These are phyloP conservation scores for Lagria hirta DNA, from an alignment of 2,888 invertebrate species.

Conservation along the genomic window DNA sequence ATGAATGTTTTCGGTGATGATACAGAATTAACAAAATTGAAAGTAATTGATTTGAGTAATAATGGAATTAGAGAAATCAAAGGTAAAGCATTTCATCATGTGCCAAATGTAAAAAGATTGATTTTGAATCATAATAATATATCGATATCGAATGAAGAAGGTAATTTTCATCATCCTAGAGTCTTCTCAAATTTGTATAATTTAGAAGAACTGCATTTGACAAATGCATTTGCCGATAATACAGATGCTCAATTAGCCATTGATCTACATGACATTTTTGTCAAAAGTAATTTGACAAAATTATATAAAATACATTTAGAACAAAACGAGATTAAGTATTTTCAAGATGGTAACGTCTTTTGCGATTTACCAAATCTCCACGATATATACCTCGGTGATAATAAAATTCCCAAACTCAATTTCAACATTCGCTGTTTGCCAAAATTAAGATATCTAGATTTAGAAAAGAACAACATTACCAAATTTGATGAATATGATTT, in stretches of 20 bases:
- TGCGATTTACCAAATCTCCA: constrained; percentile 68
- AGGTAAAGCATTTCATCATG: constrained; percentile 75
- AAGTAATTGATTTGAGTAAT: constrained; percentile 72
- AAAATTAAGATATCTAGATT: constrained; percentile 66
- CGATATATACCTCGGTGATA: constrained; percentile 71
- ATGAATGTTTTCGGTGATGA: constrained; percentile 71
- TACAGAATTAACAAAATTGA: constrained; percentile 60
- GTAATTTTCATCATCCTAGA: constrained; percentile 65
- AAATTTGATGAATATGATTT: constrained; percentile 61
- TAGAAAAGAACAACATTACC: constrained; percentile 67
- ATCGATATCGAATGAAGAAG: constrained; percentile 60
- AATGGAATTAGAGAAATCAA: constrained; percentile 71
- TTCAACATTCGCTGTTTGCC: constrained; percentile 68
- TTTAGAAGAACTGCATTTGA: constrained; percentile 69
- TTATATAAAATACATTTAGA: constrained; percentile 73
- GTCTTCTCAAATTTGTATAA: constrained; percentile 71
- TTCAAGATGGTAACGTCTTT: constrained; percentile 66
- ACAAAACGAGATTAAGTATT: constrained; percentile 71
- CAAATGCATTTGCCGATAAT: constrained; percentile 71
- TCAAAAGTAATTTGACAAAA: constrained; percentile 65
- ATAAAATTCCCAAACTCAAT: constrained; percentile 61
- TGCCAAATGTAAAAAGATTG: constrained; percentile 66
- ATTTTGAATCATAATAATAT: constrained; percentile 73
- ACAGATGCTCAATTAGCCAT: constrained; percentile 62
- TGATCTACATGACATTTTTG: constrained; percentile 71